Conservation (phyloP, 2,888 invertebrate genomes). For the Eurytoma californica region DNA sequence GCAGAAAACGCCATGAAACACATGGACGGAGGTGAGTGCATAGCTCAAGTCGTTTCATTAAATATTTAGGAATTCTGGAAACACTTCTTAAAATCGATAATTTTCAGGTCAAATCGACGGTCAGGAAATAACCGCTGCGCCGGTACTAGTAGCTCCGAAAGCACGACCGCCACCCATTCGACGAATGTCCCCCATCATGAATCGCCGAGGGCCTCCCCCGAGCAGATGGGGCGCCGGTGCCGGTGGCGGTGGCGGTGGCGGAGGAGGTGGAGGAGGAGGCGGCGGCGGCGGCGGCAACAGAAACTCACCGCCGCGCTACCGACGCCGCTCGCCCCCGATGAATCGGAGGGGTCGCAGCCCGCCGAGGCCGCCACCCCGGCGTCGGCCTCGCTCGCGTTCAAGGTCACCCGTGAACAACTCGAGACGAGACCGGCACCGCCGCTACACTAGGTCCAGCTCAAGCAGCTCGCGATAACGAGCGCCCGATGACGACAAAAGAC, state of each 20-base stretch:
- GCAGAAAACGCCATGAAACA: slow-evolving; percentile 99
- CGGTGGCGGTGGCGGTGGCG: slow-evolving; percentile 76
- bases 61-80: not conserved
- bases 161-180: slow-evolving; percentile 80
- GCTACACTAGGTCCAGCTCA: slow-evolving; percentile 84
- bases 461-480: slow-evolving; percentile 81
- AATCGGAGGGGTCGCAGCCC: slow-evolving; percentile 78
- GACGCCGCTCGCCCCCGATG: slow-evolving; percentile 74
- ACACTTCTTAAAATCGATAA: not conserved
- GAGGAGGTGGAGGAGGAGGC: slow-evolving; percentile 77
- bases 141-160: slow-evolving; percentile 82
- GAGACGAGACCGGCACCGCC: slow-evolving; percentile 79
- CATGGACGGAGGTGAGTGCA: slow-evolving; percentile 94
- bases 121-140: slow-evolving; percentile 95
- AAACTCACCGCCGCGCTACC: slow-evolving; percentile 74
- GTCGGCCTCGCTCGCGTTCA: slow-evolving; percentile 78
- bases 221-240: slow-evolving; percentile 76
- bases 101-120: slow-evolving; percentile 92
- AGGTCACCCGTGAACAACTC: slow-evolving; percentile 76
- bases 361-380: slow-evolving; percentile 77
- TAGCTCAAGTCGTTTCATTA: not conserved
- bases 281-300: slow-evolving; percentile 77
- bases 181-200: slow-evolving; percentile 71
- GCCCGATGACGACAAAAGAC: not conserved
- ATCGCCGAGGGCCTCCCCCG: slow-evolving; percentile 77